Base-by-base conservation (phyloP, 2,888 invertebrate species). In the Beris morrisii region DNA sequence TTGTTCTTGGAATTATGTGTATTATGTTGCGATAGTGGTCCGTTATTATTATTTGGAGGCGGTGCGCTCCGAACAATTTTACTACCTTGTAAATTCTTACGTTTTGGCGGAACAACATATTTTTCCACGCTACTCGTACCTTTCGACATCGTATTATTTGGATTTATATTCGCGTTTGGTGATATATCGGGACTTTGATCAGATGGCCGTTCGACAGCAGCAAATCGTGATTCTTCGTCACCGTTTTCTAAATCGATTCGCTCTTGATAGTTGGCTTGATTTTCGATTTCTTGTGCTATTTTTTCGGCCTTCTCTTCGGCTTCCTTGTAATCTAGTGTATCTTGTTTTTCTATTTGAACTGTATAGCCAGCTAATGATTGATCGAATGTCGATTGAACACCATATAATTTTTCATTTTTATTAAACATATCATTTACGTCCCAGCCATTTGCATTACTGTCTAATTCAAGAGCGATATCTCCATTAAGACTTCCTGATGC, bases 371-470 rank as follows among this genome's bases (percentile, higher is more conserved):
- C 85, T 73, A 98, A 82, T 69, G 91, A 90, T 75, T 95, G 92
- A 77, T 95, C 95, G 79, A 93, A 98, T 3, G 94, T 94, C 72
- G 95, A 92, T 75, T 90, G 90, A 9, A 97, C 94, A 64, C 97
- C 95, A 81, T 96, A 97, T 71, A 91, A 87, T 77, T 88, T 87
- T 79, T 94, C 93, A 82, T 97, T 97, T 79, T 90, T 93, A 71
- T 90, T 86, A 82, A 98, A 98, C 97, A 98, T 98, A 73, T 97
- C 97, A 79, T 91, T 89, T 3, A 92, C 91, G 83, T 96, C 94
- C 97, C 98, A 98, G 67, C 97, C 97, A 83, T 95, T 95, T 81
- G 89, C 86, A 71, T 87, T 86, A 72, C 87, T 85, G 76, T 91
- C 91, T 67, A 92, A 80, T 73, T 91, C 91, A 71, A 86, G 82